phyloP scores from a whole-genome alignment of 2,888 invertebrate species.

The Amiota communis region DNA sequence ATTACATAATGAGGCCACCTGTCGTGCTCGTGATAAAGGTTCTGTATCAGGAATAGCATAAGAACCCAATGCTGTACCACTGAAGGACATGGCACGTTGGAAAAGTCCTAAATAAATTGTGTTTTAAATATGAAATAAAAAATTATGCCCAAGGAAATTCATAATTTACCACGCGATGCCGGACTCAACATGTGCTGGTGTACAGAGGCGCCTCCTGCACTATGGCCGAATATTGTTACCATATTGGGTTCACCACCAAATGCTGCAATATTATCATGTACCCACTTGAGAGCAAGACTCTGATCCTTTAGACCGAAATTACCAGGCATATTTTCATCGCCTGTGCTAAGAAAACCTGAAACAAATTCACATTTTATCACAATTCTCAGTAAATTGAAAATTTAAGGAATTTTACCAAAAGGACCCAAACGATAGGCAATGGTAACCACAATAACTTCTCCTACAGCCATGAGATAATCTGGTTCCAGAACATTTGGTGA shows the following conservation, averaged over 20 bases:
- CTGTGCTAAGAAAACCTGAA: slow-evolving; percentile 72
- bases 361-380: background rate
- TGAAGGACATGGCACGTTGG: slow-evolving; percentile 72
- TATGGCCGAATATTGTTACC: slow-evolving; percentile 74
- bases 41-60: slow-evolving; percentile 41
- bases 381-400: background rate
- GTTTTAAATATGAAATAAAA: background rate
- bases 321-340: slow-evolving; percentile 72
- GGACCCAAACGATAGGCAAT: slow-evolving; percentile 71
- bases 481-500: slow-evolving; percentile 71
- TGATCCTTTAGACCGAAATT: slow-evolving; percentile 75
- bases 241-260: slow-evolving; percentile 72
- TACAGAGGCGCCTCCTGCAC: slow-evolving; percentile 72
- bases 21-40: slow-evolving; percentile 61
- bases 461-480: slow-evolving; percentile 73
- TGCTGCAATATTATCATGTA: slow-evolving; percentile 69
- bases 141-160: background rate
- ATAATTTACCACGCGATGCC: slow-evolving; percentile 67
- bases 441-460: slow-evolving; percentile 71
- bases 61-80: slow-evolving; percentile 71
- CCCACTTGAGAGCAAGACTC: slow-evolving; percentile 72
- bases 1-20: slow-evolving; percentile 56
- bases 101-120: slow-evolving; percentile 64
- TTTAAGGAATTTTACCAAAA: slow-evolving; percentile 49
- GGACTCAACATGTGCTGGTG: slow-evolving; percentile 74